Base-by-base conservation (phyloP, 2,797 vertebrate genomes). In the Hapalemur alaotrensis region DNA sequence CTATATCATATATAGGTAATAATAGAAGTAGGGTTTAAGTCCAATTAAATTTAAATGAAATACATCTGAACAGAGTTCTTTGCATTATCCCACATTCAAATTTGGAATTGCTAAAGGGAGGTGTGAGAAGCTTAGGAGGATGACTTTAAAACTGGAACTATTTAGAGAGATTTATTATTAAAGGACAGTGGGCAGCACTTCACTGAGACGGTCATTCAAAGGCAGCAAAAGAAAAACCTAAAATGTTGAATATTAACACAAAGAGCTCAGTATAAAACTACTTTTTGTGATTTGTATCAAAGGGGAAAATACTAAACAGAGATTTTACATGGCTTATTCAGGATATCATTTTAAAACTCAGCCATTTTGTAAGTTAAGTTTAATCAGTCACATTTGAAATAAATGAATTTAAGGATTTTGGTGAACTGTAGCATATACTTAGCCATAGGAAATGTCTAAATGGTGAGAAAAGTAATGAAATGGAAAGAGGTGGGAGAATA, bases 381-480 rank as follows among this genome's bases (percentile, higher is more conserved):
- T 93, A 90, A 25, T 89, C 63, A 38, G 41, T 94, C 61, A 91
- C 25, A 15, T 95, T 92, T 96, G 82, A 92, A 94, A 86, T 87
- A 48, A 81, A 61, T 72, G 73, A 32, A 41, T 92, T 84, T 95
- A 10, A 94, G n/a, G n/a, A 70, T 81, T 93, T 92, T n/a, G 59
- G 32, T 85, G 80, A 85, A 73, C 72, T 79, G 78, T 75, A 79
- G n/a, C 63, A 85, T 65, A 14, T 93, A 4, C 70, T 89, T 96
- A 95, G n/a, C 91, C 48, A 91, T 57, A 67, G 35, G 46, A 95
- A 93, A 69, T 93, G 11, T 96, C 82, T 85, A 82, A 95, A 88
- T 78, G 32, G 32, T 87, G 93, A 97, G 84, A 75, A 32, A 88
- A 94, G 48, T 65, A 79, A 83, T 76, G 30, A 87, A 69, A 76